These are phyloP conservation scores for Drosophila ananassae DNA, from an alignment of 1,140 invertebrate genomes.

Conservation along the genomic window DNA sequence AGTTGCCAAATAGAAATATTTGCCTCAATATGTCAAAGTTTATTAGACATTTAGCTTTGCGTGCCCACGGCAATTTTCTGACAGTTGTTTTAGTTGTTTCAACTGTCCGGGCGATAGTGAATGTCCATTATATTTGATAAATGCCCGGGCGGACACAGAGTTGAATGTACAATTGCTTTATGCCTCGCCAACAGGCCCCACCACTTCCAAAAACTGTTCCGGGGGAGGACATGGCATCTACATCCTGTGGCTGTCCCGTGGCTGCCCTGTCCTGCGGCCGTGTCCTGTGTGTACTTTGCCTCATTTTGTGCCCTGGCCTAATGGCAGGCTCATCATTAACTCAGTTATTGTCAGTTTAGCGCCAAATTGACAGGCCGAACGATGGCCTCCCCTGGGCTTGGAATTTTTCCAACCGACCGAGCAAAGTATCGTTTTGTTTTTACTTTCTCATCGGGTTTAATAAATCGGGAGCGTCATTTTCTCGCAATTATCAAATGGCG, in stretches of 20 bases:
- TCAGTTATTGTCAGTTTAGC: slow-evolving; percentile 76
- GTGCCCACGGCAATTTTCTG: slow-evolving; percentile 77
- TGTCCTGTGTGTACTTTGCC: slow-evolving; percentile 18
- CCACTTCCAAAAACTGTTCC: not conserved
- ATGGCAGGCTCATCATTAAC: slow-evolving; percentile 74
- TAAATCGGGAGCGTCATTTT: slow-evolving; percentile 29
- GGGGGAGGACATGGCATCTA: slow-evolving; percentile 41
- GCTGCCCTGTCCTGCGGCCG: slow-evolving; percentile 9
- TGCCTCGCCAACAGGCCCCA: slow-evolving; percentile 22
- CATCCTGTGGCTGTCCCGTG: slow-evolving; percentile 26
- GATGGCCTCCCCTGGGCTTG: not conserved
- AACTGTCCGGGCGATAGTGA: slow-evolving; percentile 52
- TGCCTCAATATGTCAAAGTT: slow-evolving; percentile 79
- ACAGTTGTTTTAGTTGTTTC: slow-evolving; percentile 69
- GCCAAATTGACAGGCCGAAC: slow-evolving; percentile 70
- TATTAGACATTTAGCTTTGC: slow-evolving; percentile 81
- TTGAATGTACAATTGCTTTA: slow-evolving; percentile 59
- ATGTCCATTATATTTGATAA: slow-evolving; percentile 81
- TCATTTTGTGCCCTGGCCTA: slow-evolving; percentile 61
- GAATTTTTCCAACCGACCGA: slow-evolving; percentile 19
- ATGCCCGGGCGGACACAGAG: slow-evolving; percentile 60
- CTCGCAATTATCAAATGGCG: slow-evolving; percentile 59
- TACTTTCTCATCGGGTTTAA: slow-evolving; percentile 17
- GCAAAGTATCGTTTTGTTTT: slow-evolving; percentile 67
- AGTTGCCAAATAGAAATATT: slow-evolving; percentile 71